Evolutionary conservation across 1,140 invertebrate genomes (phyloP).

Genomic region (Drosophila punjabiensis): DNA sequence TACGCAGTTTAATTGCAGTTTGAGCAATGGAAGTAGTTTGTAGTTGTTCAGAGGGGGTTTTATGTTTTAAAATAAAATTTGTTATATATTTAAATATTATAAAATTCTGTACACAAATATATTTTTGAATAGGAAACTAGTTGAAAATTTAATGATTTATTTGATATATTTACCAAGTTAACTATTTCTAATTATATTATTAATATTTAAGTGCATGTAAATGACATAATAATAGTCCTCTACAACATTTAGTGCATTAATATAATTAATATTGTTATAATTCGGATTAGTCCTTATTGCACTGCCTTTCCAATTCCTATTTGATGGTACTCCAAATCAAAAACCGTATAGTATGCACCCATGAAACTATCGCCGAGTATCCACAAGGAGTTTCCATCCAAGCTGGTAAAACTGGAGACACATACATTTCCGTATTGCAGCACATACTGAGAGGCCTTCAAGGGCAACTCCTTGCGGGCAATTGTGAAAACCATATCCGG

Average conservation of each 20-base stretch:
- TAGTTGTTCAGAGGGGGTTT: neutral
- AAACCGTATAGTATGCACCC: conserved; percentile 48
- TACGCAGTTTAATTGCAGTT: conserved; percentile 1
- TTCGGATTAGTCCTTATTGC: neutral
- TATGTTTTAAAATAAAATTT: neutral
- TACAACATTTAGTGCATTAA: neutral
- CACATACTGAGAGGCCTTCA: conserved; percentile 53
- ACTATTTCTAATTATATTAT: too few relatives aligned
- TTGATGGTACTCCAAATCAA: conserved; percentile 48
- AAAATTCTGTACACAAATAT: neutral
- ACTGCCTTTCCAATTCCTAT: conserved; percentile 47
- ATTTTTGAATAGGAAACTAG: neutral
- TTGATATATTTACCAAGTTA: neutral
- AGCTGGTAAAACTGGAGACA: conserved; percentile 57
- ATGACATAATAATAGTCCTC: neutral
- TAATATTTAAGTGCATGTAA: neutral
- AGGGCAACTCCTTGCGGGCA: conserved; percentile 46
- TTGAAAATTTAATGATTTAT: neutral
- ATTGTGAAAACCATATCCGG: conserved; percentile 61
- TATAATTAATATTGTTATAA: neutral
- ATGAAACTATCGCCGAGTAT: conserved; percentile 53
- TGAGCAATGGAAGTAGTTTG: neutral
- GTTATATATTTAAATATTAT: neutral
- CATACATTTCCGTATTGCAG: conserved; percentile 82
- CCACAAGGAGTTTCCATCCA: conserved; percentile 86